phyloP scores from a whole-genome alignment of 2,888 invertebrate species.

The Cistogaster globosa region DNA sequence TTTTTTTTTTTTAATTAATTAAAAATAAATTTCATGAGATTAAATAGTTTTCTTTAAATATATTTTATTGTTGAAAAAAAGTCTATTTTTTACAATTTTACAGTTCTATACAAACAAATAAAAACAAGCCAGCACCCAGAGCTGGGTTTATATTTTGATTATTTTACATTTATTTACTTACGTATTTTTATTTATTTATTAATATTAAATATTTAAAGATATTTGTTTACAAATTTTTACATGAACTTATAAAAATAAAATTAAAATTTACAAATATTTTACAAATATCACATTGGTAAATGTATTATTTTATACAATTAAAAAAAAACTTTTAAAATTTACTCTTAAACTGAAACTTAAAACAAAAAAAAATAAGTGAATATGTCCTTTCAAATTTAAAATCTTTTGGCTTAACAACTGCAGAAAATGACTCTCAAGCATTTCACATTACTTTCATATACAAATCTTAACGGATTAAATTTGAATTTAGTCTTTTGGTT shows the following conservation, averaged over 20 bases:
- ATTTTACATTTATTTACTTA: too few species aligned
- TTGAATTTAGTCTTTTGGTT: neutral
- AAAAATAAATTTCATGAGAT: too few species aligned
- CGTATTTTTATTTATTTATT: too few species aligned
- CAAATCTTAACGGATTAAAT: neutral
- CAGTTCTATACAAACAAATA: neutral
- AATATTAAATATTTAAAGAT: too few species aligned
- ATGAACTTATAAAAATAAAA: conserved; percentile 13
- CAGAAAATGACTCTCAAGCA: neutral
- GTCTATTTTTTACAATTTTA: too few species aligned
- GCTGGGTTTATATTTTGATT: too few species aligned
- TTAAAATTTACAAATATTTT: conserved; percentile 35
- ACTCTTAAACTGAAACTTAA: neutral
- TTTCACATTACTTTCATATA: neutral
- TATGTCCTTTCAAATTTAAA: neutral
- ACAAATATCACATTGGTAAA: conserved; percentile 62
- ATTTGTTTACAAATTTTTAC: conserved; percentile 18
- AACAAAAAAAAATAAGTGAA: neutral
- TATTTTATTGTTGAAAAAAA: too few species aligned
- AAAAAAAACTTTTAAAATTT: conserved; percentile 10
- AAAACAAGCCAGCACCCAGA: neutral
- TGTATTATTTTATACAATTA: conserved; percentile 5
- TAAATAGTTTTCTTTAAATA: too few species aligned
- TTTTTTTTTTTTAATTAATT: too few species aligned
- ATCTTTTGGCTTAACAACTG: neutral